These are phyloP conservation scores for Gymnothorax reevesii DNA, from an alignment of 2,797 vertebrate species.

Conservation along the genomic window DNA sequence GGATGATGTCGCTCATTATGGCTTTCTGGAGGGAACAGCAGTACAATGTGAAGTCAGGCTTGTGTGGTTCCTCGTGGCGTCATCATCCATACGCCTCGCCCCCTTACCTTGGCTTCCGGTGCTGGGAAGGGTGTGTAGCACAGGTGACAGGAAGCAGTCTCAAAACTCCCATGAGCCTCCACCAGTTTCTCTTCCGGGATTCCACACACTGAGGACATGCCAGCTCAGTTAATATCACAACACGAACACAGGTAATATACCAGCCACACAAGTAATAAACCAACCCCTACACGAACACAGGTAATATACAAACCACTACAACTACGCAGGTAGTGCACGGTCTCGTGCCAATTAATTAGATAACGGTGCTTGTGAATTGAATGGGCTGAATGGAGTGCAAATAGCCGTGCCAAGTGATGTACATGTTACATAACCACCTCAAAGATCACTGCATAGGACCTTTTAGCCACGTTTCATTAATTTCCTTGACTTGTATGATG, in stretches of 20 bases:
- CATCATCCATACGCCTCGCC: no score
- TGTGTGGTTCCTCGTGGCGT: neutral
- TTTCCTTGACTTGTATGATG: no score
- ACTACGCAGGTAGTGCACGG: neutral
- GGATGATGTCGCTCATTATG: constrained; percentile 71
- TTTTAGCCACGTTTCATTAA: no score
- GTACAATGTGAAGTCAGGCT: neutral
- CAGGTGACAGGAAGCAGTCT: constrained; percentile 78
- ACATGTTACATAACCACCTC: no score
- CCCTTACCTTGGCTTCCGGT: constrained; percentile 72
- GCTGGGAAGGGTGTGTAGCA: constrained; percentile 77
- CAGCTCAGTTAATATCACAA: neutral
- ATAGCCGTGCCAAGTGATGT: no score
- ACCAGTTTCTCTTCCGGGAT: constrained; percentile 78
- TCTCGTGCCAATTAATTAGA: no score
- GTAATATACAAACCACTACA: neutral
- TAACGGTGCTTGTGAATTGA: no score
- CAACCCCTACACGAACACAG: neutral
- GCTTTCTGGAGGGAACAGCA: constrained; percentile 38
- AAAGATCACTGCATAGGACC: no score
- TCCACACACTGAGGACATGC: constrained; percentile 63
- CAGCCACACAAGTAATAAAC: neutral
- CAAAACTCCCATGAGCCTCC: constrained; percentile 80
- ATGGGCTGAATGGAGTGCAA: no score
- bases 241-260: neutral